phyloP scores from a whole-genome alignment of 2,113 vertebrate species.

The Parotia lawesii region DNA sequence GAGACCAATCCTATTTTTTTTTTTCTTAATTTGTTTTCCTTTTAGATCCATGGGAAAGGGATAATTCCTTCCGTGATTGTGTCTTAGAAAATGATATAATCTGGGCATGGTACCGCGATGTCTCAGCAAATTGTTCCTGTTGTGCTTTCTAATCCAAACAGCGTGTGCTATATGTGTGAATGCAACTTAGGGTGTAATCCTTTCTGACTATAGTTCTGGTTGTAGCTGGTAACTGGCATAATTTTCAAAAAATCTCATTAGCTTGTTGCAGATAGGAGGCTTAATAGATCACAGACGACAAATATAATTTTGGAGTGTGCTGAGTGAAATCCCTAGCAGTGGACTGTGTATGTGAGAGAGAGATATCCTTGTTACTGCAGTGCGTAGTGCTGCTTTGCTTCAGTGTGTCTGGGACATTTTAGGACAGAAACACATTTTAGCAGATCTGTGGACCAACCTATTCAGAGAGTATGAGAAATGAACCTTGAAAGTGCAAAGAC shows the following conservation, averaged over 20 bases:
- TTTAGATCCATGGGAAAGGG: not conserved
- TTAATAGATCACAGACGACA: slow-evolving; percentile 17
- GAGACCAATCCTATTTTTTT: not conserved
- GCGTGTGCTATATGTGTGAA: not conserved
- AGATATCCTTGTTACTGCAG: not conserved
- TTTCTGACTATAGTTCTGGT: not conserved
- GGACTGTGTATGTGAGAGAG: not conserved
- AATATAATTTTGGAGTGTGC: not conserved
- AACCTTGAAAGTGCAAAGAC: not conserved
- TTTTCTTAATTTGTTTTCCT: not conserved
- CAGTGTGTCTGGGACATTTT: not conserved
- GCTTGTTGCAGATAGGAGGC: not conserved
- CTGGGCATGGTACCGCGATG: not conserved
- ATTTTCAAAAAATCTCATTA: slow-evolving; percentile 10
- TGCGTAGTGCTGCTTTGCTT: not conserved
- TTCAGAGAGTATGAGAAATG: not conserved
- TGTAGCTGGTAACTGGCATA: not conserved
- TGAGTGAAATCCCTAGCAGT: not conserved
- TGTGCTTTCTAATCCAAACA: not conserved
- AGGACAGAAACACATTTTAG: not conserved
- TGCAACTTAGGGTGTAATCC: not conserved
- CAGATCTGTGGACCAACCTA: not conserved
- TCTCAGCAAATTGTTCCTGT: not conserved
- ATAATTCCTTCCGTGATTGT: not conserved
- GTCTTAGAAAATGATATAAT: not conserved